Evolutionary conservation across 2,113 vertebrate genomes (phyloP), one percentile per base, ranked within the genome.

Genomic region (Rana temporaria): DNA sequence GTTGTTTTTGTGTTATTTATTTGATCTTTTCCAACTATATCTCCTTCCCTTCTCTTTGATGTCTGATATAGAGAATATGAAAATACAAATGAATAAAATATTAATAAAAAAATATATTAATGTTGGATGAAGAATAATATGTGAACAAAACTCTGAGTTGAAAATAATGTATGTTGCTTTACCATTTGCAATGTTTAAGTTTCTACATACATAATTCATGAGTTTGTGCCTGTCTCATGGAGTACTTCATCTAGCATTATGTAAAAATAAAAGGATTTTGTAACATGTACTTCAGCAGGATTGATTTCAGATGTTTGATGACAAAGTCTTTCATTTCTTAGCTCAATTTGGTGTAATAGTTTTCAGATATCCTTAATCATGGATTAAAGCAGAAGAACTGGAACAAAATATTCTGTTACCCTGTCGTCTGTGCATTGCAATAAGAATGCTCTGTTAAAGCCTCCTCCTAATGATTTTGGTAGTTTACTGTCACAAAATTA

Each of bases 291-390:
- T 78, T 78, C 74, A 26, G 5, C 17, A 19, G 34, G 53, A 70
- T 70, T 34, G 78, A 42, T 48, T 59, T 69, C 55, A 70, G 78
- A 79, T 70, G 78, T 68, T 79, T 80, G 55, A 76, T 63, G 60
- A 48, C 48, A 34, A 78, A 64, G 48, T 55, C 65, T 71, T 80
- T 62, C n/a, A 60, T 70, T 71, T 80, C 19, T 60, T n/a, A 71
- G 56, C 66, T 71, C 67, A 80, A 4, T 80, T 69, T 42, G 56
- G n/a, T 38, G 15, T 56, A 66, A 78, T 66, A 66, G 62, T 55
- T 71, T 80, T 80, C 78, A 70, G 66, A 71, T 80, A 71, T 60
- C 56, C 34, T 20, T 52, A 79, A 71, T 62, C 65, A 69, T 59
- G 19, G 78, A 69, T 69, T 69, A 79, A 56, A 79, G 48, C 65